A percentile compares a stretch with the other conserved stretches of the same genome.
phyloP scores from a whole-genome alignment of 1,140 invertebrate genomes.

The Ladona fulva region DNA sequence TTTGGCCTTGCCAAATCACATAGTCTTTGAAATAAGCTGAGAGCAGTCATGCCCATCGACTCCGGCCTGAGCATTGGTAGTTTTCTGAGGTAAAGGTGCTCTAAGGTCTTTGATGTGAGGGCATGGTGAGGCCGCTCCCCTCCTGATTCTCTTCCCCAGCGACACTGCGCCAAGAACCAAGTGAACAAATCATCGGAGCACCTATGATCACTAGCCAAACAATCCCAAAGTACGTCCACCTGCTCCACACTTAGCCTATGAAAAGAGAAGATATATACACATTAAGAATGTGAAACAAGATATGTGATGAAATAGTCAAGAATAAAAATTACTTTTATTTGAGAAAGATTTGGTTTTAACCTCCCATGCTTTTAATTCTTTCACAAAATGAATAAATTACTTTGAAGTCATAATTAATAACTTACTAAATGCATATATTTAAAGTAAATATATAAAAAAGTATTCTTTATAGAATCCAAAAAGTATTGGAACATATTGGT shows the following conservation, averaged over 20 bases:
- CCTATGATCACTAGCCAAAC: constrained; percentile 70
- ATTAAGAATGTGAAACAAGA: too few relatives aligned
- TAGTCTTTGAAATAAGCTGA: constrained; percentile 83
- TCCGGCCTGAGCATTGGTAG: constrained; percentile 79
- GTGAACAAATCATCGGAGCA: constrained; percentile 85
- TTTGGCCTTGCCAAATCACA: constrained; percentile 68
- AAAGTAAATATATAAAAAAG: too few relatives aligned
- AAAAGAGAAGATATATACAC: constrained; percentile 24
- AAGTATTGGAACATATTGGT: too few relatives aligned
- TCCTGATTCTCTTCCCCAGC: constrained; percentile 53
- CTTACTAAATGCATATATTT: too few relatives aligned
- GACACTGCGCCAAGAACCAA: constrained; percentile 72
- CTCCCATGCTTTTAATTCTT: too few relatives aligned
- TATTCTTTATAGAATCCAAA: too few relatives aligned
- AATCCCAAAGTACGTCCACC: constrained; percentile 83
- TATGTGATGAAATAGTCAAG: too few relatives aligned
- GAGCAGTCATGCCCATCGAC: constrained; percentile 80
- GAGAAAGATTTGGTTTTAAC: too few relatives aligned
- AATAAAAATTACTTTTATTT: too few relatives aligned
- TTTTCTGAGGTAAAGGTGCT: constrained; percentile 81
- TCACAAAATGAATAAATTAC: too few relatives aligned
- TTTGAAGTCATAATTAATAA: too few relatives aligned
- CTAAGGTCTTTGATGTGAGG: constrained; percentile 70
- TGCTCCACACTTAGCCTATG: constrained; percentile 74
- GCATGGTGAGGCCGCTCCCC: constrained; percentile 56